Percentiles rank a stretch among this genome's conserved stretches.
phyloP scores from a whole-genome alignment of 2,113 vertebrate species.

The Salvelinus alpinus region DNA sequence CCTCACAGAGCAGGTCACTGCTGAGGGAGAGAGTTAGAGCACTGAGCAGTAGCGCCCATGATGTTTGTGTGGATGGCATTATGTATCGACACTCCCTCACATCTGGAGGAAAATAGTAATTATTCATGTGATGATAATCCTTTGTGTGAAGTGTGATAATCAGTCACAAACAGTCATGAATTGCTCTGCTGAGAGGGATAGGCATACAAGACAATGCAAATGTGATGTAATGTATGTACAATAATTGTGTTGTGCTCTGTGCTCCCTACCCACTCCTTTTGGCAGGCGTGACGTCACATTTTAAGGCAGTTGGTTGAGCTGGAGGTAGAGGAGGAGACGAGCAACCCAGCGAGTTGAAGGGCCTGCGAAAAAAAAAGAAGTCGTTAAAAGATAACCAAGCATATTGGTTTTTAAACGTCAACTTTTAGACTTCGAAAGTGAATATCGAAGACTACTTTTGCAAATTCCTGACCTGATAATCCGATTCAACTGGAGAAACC shows the following conservation, averaged over 20 bases:
- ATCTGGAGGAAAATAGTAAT: background rate
- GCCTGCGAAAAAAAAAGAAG: background rate
- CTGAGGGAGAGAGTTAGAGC: background rate
- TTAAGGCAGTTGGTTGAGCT: constrained; percentile 1
- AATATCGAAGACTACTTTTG: background rate
- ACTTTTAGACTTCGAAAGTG: background rate
- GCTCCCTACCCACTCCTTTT: background rate
- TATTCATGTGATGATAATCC: too few species aligned
- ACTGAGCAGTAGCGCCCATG: too few species aligned
- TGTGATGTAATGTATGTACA: background rate
- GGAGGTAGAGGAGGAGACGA: constrained; percentile 2
- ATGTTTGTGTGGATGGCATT: background rate
- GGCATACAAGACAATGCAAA: background rate
- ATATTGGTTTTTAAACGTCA: background rate
- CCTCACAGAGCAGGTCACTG: background rate
- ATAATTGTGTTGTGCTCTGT: background rate
- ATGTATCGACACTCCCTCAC: background rate
- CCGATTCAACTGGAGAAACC: background rate
- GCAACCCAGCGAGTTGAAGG: background rate
- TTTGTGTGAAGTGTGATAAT: too few species aligned
- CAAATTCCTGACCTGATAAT: background rate
- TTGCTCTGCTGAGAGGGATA: background rate
- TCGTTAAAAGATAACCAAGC: background rate
- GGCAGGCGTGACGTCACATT: constrained; percentile 6
- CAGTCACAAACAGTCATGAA: too few species aligned